These are phyloP conservation scores for Strigops habroptila DNA, from an alignment of 2,113 vertebrate genomes.

Conservation along the genomic window DNA sequence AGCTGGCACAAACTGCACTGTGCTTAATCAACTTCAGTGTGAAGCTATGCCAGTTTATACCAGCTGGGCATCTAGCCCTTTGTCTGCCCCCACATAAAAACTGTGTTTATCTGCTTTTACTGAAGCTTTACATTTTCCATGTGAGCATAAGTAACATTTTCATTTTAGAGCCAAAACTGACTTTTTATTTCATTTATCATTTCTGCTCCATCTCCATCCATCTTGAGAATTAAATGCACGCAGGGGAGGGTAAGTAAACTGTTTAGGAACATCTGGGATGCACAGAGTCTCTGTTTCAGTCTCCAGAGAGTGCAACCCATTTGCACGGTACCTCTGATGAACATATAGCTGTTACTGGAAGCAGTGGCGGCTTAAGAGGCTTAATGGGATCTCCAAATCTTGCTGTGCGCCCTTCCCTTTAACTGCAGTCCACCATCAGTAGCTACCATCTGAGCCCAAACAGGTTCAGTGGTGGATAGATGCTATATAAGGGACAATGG, in stretches of 20 bases:
- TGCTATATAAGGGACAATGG: neutral
- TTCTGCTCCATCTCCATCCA: neutral
- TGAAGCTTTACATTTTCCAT: slow-evolving; percentile 36
- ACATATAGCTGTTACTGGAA: neutral
- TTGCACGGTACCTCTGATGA: neutral
- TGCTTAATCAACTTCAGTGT: slow-evolving; percentile 53
- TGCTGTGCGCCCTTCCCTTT: neutral
- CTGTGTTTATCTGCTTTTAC: slow-evolving; percentile 46
- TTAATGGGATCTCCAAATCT: neutral
- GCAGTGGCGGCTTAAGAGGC: neutral
- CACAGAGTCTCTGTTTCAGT: neutral
- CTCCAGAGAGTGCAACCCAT: neutral
- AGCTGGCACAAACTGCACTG: slow-evolving; percentile 28
- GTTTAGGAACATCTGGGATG: slow-evolving; percentile 29
- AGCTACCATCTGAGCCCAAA: neutral
- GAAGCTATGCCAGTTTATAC: slow-evolving; percentile 55
- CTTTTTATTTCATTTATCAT: slow-evolving; percentile 24
- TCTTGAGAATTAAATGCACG: slow-evolving; percentile 23
- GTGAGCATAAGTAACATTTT: slow-evolving; percentile 19
- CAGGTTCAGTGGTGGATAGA: neutral
- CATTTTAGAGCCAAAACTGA: neutral
- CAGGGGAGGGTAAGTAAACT: slow-evolving; percentile 1
- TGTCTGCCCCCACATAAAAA: slow-evolving; percentile 53
- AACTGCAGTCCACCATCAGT: neutral
- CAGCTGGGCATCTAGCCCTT: slow-evolving; percentile 59